Base-by-base conservation (phyloP, 2,888 invertebrate species). In the Dendrolimus houi region DNA sequence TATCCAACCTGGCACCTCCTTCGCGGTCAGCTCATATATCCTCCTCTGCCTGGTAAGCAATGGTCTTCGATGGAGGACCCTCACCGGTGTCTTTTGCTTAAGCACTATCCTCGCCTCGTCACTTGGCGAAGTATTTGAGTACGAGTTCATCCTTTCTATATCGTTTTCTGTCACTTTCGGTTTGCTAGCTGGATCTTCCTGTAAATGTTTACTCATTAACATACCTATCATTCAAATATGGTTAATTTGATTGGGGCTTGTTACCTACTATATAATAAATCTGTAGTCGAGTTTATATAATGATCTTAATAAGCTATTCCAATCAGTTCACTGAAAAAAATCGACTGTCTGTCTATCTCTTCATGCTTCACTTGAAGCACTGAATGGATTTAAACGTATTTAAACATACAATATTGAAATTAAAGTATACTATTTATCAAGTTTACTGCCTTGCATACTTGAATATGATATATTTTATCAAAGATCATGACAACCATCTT, bases 51-150 rank as follows among this genome's bases (percentile, higher is more conserved):
- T 90, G 2, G 92, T 88, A 9, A 94, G 93, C 57, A 97, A 83
- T 0, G 97, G 94, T 17, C 98, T 91, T 56, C 97, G 87, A 81
- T 99, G 99, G 56, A 98, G 87, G 7, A 99, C 99, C 61, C 99
- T 86, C 52, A 99, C 89, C 0, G 98, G 98, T 1, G 99, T 99
- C 77, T 94, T 94, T 83, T 99, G 99, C 52, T 92, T 71, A 41
- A 98, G 87, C 57, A 85, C 84, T 12, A 97, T 63, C 53, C 69
- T 64, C n/a, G 69, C 71, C 2, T 95, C 63, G 52, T 66, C 63
- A 1, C 41, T 64, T 0, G 56, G 41, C 1, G 65, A 55, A 3
- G 72, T 75, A 68, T 81, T 81, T 12, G 74, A 68, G 68, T 69
- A 75, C 55, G 91, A 76, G 68, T 90, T 88, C 6, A 92, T 75